Evolutionary conservation across 2,797 vertebrate species (phyloP), one percentile per base, ranked within the genome.

Genomic region (Echiichthys vipera): DNA sequence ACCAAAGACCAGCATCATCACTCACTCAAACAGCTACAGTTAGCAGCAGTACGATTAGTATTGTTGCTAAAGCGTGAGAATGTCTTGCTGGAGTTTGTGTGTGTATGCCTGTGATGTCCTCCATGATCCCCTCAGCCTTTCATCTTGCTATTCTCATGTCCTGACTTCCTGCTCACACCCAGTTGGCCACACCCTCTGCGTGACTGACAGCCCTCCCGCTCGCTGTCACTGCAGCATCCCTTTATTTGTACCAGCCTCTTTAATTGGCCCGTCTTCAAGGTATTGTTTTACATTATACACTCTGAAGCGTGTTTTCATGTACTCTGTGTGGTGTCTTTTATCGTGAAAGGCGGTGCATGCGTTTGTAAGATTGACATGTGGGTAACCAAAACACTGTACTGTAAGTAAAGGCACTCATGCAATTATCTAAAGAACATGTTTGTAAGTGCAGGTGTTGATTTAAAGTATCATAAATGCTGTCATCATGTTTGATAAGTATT

Each of bases 101-200:
- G 34, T 78, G 56, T 67, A 34, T 43, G 50, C 15, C 13, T 39
- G 29, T 67, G 45, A 53, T 27, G 34, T 54, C 58, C 57, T 75
- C 59, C 59, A 56, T 69, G 69, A 83, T 74, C 66, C 53, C 42
- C 53, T 49, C 67, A 49, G 37, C 15, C 89, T 89, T 88, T 90
- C 72, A 90, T 85, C 70, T 76, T 73, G 77, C 71, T 39, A 61
- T 91, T 92, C 89, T 90, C 91, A 92, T 69, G 77, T 86, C 80
- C 73, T 47, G 56, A 82, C 86, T 86, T 88, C 86, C 84, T 83
- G 82, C 30, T 83, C 68, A 59, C 58, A 25, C 73, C 54, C 76
- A 24, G 42, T n/a, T 24, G 55, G 73, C 84, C 74, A 74, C 66
- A 39, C 85, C 88, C 79, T 25, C 72, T 47, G 11, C 25, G 12